phyloP scores from a whole-genome alignment of 2,888 invertebrate genomes.

The Chironomus tentans region DNA sequence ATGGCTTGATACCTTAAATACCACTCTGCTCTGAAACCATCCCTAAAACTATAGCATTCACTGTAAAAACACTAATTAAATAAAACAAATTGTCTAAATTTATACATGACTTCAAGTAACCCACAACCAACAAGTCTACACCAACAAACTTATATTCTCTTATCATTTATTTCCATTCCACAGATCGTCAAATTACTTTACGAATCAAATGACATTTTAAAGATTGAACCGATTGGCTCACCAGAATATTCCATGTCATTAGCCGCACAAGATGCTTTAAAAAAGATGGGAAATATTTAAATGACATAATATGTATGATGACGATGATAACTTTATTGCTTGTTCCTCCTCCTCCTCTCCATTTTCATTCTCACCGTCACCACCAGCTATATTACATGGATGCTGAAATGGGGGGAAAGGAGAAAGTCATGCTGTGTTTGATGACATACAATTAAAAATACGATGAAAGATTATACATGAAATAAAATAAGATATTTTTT shows the following conservation, averaged over 20 bases:
- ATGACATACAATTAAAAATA: background rate
- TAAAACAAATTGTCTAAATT: too few relatives aligned
- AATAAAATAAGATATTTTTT: background rate
- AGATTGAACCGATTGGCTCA: constrained; percentile 59
- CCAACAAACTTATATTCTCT: background rate
- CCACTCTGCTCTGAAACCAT: too few relatives aligned
- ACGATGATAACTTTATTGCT: background rate
- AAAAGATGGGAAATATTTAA: constrained; percentile 46
- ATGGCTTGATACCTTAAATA: too few relatives aligned
- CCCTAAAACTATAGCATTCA: too few relatives aligned
- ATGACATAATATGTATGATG: background rate
- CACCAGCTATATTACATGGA: background rate
- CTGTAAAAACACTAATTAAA: too few relatives aligned
- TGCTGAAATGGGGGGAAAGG: too few relatives aligned
- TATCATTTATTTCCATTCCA: background rate
- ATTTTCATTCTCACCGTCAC: background rate
- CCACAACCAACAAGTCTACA: too few relatives aligned
- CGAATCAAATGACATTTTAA: constrained; percentile 57
- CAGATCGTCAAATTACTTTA: constrained; percentile 45
- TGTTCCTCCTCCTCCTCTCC: background rate
- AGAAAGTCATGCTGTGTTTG: too few relatives aligned
- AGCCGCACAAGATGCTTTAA: constrained; percentile 57
- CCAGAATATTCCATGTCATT: constrained; percentile 64
- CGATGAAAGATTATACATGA: background rate
- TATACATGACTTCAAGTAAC: too few relatives aligned